Base-by-base conservation (phyloP, 2,888 invertebrate genomes). In the Bombylius discolor region DNA sequence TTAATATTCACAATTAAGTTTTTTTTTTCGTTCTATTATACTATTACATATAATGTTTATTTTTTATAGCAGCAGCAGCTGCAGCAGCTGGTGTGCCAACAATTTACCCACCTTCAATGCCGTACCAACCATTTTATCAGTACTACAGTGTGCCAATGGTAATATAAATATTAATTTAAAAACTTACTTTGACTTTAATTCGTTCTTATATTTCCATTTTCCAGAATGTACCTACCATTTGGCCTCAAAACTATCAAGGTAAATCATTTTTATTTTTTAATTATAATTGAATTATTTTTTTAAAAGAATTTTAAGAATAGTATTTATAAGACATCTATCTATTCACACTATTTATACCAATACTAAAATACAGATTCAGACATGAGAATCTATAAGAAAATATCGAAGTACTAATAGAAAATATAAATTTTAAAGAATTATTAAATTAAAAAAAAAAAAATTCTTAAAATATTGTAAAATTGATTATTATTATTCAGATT, bases 81-180 rank as follows among this genome's bases (percentile, higher is more conserved):
- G 56, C 51, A 58, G 56, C 68, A 64, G 70, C 71, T 67, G 74
- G 74, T 64, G 72, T 74, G 65, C 74, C 75, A 72, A 70, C 74
- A 66, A 65, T 75, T 65, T 75, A 74, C 69, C 74, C 74, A 71
- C 74, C 75, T 67, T 74, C 75, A 65, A 74, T 75, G 73, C 74
- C 73, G 69, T 74, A 74, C 70, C 74, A 74, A 68, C 74, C 74
- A 69, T 74, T 74, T 65, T 74, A 74, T 69, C 74, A 75, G 65
- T 75, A 75, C 68, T 74, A 75, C 68, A 74, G 75, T 65, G 74
- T 75, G 70, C 74, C 74, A 72, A 75, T 74, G 74, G 74, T 75
- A 62, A 59, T 44, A 44, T 44, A 4, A 9, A 12, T 13, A 44
- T 44, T 11, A 12, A 8, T 44, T 44, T 4, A 5, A 44, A 44